phyloP scores from a whole-genome alignment of 2,888 invertebrate species.

The Leptinotarsa tumamoca region DNA sequence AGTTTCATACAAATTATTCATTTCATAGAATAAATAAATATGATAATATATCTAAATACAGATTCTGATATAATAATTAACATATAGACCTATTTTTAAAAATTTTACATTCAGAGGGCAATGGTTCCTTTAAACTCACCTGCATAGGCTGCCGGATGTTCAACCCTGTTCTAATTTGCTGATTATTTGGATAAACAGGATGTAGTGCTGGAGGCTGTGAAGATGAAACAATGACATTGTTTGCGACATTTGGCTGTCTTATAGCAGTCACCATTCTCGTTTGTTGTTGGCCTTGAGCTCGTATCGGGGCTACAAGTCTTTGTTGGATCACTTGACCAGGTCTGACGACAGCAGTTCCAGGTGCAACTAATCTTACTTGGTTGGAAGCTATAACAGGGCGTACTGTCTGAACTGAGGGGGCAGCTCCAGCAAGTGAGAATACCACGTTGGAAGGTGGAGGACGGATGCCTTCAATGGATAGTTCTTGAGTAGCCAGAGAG shows the following conservation, averaged over 20 bases:
- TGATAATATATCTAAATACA: too few species aligned
- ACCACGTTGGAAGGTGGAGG: slow-evolving; percentile 85
- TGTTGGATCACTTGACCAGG: slow-evolving; percentile 70
- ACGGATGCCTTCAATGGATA: slow-evolving; percentile 94
- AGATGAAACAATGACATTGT: slow-evolving; percentile 62
- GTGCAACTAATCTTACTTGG: slow-evolving; percentile 74
- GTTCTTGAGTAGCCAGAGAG: slow-evolving; percentile 89
- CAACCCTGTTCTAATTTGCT: slow-evolving; percentile 43
- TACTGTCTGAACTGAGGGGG: slow-evolving; percentile 63
- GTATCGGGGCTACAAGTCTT: slow-evolving; percentile 69
- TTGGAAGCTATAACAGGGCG: slow-evolving; percentile 31
- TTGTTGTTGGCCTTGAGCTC: slow-evolving; percentile 55
- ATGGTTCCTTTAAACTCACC: slow-evolving; percentile 46
- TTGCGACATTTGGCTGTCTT: slow-evolving; percentile 59
- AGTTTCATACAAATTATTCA: neutral
- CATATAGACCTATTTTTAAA: too few species aligned
- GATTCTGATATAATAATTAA: too few species aligned
- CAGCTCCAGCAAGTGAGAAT: slow-evolving; percentile 69
- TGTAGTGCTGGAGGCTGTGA: slow-evolving; percentile 66
- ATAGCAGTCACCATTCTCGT: slow-evolving; percentile 64
- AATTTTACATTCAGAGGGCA: too few species aligned
- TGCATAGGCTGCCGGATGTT: slow-evolving; percentile 54
- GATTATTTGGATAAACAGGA: slow-evolving; percentile 61
- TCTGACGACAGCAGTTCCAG: slow-evolving; percentile 67
- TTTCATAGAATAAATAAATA: too few species aligned